These are phyloP conservation scores for Siderastrea radians DNA, from an alignment of 92 coral and sea anemone genomes.

Conservation along the genomic window DNA sequence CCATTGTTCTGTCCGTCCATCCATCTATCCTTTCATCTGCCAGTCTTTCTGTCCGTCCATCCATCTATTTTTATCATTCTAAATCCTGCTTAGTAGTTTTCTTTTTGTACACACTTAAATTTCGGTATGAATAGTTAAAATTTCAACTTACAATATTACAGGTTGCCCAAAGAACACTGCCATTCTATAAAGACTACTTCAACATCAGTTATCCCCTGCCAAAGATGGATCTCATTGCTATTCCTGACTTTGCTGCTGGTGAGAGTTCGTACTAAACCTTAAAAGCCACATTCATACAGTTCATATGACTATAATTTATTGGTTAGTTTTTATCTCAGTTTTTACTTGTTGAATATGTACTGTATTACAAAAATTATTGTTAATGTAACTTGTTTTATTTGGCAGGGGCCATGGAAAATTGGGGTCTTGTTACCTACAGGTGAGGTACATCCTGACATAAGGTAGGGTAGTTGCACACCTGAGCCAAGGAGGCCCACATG, in stretches of 20 bases:
- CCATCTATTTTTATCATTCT: too few species aligned
- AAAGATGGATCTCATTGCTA: conserved; percentile 98
- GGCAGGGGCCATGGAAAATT: conserved; percentile 99
- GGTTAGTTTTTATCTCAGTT: too few species aligned
- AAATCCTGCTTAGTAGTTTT: neutral
- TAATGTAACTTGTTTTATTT: neutral
- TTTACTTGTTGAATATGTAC: too few species aligned
- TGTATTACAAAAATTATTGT: too few species aligned
- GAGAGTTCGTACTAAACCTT: conserved; percentile 6
- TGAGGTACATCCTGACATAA: neutral
- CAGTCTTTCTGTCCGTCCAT: too few species aligned
- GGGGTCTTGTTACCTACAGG: conserved; percentile 99
- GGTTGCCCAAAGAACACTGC: conserved; percentile 97
- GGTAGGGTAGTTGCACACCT: too few species aligned
- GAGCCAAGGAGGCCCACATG: too few species aligned
- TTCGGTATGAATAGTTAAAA: too few species aligned
- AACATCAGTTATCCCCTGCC: conserved; percentile 97
- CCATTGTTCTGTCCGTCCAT: too few species aligned
- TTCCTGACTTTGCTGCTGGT: conserved; percentile 99
- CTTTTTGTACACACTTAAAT: neutral
- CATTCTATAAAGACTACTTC: conserved; percentile 97
- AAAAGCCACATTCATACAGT: conserved; percentile 85
- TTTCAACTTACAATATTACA: neutral
- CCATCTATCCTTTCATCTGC: too few species aligned
- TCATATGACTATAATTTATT: neutral